Evolutionary conservation across 2,113 vertebrate genomes (phyloP), one percentile per base, ranked within the genome.

Genomic region (Sinocyclocheilus maitianheensis): DNA sequence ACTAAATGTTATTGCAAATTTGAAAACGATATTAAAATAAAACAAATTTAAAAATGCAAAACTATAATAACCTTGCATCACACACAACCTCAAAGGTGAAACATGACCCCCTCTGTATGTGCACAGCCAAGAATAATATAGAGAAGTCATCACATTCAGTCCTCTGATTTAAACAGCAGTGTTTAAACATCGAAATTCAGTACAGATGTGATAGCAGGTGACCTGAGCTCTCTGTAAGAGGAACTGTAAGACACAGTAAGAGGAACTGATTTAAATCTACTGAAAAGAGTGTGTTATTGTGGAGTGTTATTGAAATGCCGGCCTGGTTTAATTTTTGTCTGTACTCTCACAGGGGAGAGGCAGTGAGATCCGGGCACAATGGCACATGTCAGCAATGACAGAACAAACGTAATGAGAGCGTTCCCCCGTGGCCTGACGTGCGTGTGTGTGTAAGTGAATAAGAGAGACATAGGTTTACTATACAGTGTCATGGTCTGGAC

Each of bases 321-420:
- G 78, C 62, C 84, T 69, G 85, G 71, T 86, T 81, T 83, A 86
- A 86, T 86, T 86, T 86, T 83, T 83, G 85, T 65, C 58, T 7
- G 26, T 55, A 30, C 58, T 74, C 69, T 46, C 85, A 63, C 53
- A 74, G 46, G 84, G 53, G 84, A 82, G 84, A 77, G 85, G 37
- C 30, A 62, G 79, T 77, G 72, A 82, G 84, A 84, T 83, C 24
- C 37, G 77, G 22, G 88, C 65, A 90, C 89, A 92, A 89, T 89
- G 84, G 84, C 91, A 90, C 90, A 92, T 92, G 93, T 86, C 91
- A 92, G 91, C 92, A 90, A 91, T 93, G 92, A 96, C 94, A 93
- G 93, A 20, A 88, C 83, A 85, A 83, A 87, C 90, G 92, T 94
- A 94, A 93, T 94, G 91, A 92, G 85, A 90, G 89, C 83, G 75